phyloP scores from a whole-genome alignment of 2,797 vertebrate species.

The Allobates femoralis region DNA sequence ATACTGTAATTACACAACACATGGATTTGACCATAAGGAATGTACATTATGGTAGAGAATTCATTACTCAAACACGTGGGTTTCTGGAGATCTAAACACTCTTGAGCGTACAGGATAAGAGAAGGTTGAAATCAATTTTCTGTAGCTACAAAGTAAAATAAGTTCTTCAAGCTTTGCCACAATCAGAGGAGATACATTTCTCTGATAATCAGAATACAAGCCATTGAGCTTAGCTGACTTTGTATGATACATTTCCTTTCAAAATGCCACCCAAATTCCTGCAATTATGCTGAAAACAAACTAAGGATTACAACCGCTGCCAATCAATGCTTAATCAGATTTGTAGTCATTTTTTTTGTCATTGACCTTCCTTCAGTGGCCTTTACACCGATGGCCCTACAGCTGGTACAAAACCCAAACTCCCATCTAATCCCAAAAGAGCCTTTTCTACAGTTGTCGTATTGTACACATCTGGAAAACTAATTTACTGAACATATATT shows the following conservation, averaged over 20 bases:
- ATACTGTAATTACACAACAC: background rate
- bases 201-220: constrained; percentile 44
- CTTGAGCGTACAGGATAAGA: background rate
- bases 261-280: constrained; percentile 53
- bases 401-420: background rate
- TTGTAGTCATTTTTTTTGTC: background rate
- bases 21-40: constrained; percentile 17
- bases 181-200: constrained; percentile 32
- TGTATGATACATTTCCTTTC: background rate
- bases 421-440: too few species aligned
- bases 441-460: too few species aligned
- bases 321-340: background rate
- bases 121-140: constrained; percentile 1
- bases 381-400: background rate
- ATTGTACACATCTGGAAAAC: too few species aligned
- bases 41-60: background rate
- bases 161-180: constrained; percentile 1
- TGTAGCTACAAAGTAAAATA: background rate
- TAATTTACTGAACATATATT: too few species aligned
- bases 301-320: background rate
- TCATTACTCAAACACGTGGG: background rate
- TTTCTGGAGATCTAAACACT: background rate
- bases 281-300: constrained; percentile 18
- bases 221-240: constrained; percentile 40
- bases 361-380: background rate